Evolutionary conservation across 2,797 vertebrate genomes (phyloP).

Genomic region (Stomatorhinus walkeri): DNA sequence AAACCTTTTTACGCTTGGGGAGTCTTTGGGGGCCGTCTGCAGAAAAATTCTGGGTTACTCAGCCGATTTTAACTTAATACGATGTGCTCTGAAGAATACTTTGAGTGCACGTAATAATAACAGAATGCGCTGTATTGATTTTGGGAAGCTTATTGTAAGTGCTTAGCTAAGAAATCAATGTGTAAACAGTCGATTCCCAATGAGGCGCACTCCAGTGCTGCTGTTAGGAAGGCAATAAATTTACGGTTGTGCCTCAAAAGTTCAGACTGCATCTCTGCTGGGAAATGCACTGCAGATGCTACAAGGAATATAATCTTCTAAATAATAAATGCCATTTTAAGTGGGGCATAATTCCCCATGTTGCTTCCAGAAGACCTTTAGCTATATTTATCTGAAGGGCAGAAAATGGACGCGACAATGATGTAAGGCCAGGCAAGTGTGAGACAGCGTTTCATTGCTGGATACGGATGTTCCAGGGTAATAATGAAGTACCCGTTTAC

Average conservation of each 20-base stretch:
- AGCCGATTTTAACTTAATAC: slow-evolving; percentile 29
- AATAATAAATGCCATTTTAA: slow-evolving; percentile 38
- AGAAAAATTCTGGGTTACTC: not conserved
- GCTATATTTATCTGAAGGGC: slow-evolving; percentile 17
- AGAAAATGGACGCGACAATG: slow-evolving; percentile 13
- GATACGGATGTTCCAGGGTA: not conserved
- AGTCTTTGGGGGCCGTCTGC: not conserved
- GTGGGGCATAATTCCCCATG: slow-evolving; percentile 22
- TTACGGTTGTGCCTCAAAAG: slow-evolving; percentile 20
- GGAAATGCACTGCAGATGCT: slow-evolving; percentile 27
- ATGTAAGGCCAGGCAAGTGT: not conserved
- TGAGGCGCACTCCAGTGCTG: slow-evolving; percentile 25
- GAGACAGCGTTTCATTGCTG: not conserved
- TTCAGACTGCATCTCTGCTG: slow-evolving; percentile 29
- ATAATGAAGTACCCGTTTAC: not conserved
- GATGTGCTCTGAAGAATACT: slow-evolving; percentile 32
- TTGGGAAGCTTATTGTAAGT: slow-evolving; percentile 33
- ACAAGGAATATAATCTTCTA: slow-evolving; percentile 29
- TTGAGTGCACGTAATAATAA: slow-evolving; percentile 28
- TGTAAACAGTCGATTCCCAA: slow-evolving; percentile 26
- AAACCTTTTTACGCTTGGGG: not conserved
- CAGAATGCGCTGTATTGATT: slow-evolving; percentile 39
- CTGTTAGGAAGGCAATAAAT: slow-evolving; percentile 24
- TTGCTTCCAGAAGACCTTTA: slow-evolving; percentile 21
- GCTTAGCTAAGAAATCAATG: slow-evolving; percentile 37